Percentiles rank a stretch among this genome's conserved stretches.
Conservation (phyloP, 2,888 invertebrate species). For the Eristalis tenax region DNA sequence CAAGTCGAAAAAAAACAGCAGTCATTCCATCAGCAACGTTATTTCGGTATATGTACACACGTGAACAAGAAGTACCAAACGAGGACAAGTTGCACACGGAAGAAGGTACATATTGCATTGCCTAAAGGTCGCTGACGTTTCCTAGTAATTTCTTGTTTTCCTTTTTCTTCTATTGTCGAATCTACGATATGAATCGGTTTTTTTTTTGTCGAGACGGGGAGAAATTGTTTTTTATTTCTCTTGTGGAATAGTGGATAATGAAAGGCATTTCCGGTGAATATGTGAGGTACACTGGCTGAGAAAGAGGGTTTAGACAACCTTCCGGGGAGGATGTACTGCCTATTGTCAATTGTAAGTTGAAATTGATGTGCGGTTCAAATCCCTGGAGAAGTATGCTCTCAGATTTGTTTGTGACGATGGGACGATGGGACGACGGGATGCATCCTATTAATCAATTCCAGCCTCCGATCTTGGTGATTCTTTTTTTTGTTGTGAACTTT, state of each 20-base stretch:
- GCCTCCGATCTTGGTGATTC: no score
- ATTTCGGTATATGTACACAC: conserved; percentile 26
- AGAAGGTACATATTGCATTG: conserved; percentile 43
- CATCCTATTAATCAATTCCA: no score
- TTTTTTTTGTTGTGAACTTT: no score
- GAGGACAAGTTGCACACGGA: conserved; percentile 37
- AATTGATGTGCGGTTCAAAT: no score
- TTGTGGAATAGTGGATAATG: background rate
- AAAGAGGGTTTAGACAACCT: background rate
- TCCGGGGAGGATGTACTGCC: no score
- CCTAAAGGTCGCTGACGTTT: conserved; percentile 59
- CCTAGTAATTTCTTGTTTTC: conserved; percentile 37
- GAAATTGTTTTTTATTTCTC: background rate
- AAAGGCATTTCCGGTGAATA: background rate
- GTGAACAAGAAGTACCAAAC: background rate
- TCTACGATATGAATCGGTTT: background rate
- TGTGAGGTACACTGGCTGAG: background rate
- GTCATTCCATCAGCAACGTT: conserved; percentile 18
- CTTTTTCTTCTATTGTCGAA: background rate
- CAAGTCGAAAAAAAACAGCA: background rate
- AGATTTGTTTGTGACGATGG: no score
- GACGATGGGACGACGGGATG: no score
- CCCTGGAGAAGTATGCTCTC: no score
- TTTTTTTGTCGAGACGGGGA: background rate
- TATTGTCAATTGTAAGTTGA: no score